These are phyloP conservation scores for Xiphophorus hellerii DNA, from an alignment of 2,113 vertebrate species.

Conservation along the genomic window DNA sequence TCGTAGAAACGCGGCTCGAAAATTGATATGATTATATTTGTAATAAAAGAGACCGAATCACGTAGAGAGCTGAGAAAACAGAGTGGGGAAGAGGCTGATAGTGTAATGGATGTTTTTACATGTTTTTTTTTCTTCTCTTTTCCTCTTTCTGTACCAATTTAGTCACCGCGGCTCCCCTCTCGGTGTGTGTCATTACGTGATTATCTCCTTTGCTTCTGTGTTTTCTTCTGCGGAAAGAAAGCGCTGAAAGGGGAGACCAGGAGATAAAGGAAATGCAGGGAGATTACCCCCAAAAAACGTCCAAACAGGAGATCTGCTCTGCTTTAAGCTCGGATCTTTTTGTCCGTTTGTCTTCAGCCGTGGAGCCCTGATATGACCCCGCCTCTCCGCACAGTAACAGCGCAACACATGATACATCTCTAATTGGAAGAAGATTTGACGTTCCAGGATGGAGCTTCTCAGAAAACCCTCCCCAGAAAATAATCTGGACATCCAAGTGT, in stretches of 20 bases:
- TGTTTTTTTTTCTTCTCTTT: background rate
- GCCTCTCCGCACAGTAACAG: slow-evolving; percentile 8
- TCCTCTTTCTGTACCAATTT: slow-evolving; percentile 30
- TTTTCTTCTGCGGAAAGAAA: slow-evolving; percentile 37
- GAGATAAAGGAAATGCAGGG: slow-evolving; percentile 40
- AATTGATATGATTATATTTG: slow-evolving; percentile 67
- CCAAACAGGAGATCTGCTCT: slow-evolving; percentile 44
- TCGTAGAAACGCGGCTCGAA: slow-evolving; percentile 60
- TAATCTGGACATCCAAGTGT: slow-evolving; percentile 52
- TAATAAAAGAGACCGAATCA: slow-evolving; percentile 49
- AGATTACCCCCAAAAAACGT: slow-evolving; percentile 55
- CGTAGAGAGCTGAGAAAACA: slow-evolving; percentile 28
- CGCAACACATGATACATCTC: slow-evolving; percentile 66
- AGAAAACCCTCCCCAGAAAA: slow-evolving; percentile 55
- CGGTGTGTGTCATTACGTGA: slow-evolving; percentile 31
- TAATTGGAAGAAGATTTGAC: slow-evolving; percentile 64
- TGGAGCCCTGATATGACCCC: slow-evolving; percentile 29
- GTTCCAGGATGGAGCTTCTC: slow-evolving; percentile 51
- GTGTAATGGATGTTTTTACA: slow-evolving; percentile 58
- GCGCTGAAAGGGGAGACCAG: slow-evolving; percentile 37
- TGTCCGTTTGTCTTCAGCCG: slow-evolving; percentile 52
- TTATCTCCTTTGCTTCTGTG: slow-evolving; percentile 31
- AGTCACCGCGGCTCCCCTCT: slow-evolving; percentile 29
- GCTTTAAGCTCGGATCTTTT: slow-evolving; percentile 54
- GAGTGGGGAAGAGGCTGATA: slow-evolving; percentile 43